Percentiles rank a stretch among this genome's conserved stretches.
phyloP scores from a whole-genome alignment of 2,797 vertebrate species.

The Pteropus rufus region DNA sequence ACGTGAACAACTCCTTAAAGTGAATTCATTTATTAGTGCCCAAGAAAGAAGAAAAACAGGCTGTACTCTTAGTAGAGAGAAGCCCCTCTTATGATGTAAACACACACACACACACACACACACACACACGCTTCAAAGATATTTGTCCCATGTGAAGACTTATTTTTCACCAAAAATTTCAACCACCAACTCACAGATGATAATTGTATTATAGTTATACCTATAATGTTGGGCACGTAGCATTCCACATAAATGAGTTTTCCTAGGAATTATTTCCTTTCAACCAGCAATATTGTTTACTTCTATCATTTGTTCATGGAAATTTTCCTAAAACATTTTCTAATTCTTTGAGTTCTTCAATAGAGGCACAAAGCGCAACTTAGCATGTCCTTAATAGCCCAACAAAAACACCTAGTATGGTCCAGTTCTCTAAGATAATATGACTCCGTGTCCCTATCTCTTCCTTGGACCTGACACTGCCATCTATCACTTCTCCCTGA shows the following conservation, averaged over 20 bases:
- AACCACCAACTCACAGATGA: background rate
- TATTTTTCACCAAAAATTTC: background rate
- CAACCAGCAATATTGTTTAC: conserved; percentile 22
- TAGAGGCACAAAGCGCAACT: background rate
- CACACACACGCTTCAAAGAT: background rate
- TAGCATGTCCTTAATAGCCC: background rate
- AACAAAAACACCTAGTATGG: background rate
- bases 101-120: background rate
- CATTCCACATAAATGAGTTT: background rate
- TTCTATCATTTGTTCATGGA: conserved; percentile 16
- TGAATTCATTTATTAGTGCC: background rate
- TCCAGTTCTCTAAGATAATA: background rate
- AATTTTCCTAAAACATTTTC: conserved; percentile 9
- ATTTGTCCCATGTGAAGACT: background rate
- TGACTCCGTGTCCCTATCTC: background rate
- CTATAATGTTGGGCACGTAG: background rate
- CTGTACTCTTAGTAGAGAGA: background rate
- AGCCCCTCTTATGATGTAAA: background rate
- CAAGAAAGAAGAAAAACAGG: background rate
- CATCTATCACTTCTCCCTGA: background rate
- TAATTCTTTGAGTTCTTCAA: background rate
- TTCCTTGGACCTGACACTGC: background rate
- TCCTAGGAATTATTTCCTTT: conserved; percentile 15
- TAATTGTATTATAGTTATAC: background rate
- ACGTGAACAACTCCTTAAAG: background rate